Evolutionary conservation across 1,140 invertebrate species (phyloP).

Genomic region (Anadara kagoshimensis): DNA sequence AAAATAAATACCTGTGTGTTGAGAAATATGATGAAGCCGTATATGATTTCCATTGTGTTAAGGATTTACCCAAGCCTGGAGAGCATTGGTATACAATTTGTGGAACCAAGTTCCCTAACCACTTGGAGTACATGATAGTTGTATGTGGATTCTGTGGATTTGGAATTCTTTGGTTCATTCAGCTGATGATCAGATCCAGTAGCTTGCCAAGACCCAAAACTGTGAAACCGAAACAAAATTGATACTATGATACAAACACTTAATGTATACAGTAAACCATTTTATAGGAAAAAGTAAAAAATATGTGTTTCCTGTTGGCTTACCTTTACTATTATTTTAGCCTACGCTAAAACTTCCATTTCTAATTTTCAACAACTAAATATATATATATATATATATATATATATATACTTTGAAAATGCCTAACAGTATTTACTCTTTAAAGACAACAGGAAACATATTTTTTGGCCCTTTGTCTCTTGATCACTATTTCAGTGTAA

Average conservation of each 20-base stretch:
- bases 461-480: too few relatives aligned
- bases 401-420: too few relatives aligned
- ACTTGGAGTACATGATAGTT: slow-evolving; percentile 81
- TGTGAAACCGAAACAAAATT: slow-evolving; percentile 13
- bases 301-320: too few relatives aligned
- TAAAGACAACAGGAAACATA: too few relatives aligned
- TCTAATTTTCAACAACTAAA: too few relatives aligned
- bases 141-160: slow-evolving; percentile 76
- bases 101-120: slow-evolving; percentile 83
- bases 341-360: too few relatives aligned
- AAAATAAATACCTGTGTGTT: slow-evolving; percentile 83
- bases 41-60: slow-evolving; percentile 85
- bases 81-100: slow-evolving; percentile 86
- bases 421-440: too few relatives aligned
- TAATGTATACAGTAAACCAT: too few relatives aligned
- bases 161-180: slow-evolving; percentile 75
- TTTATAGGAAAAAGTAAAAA: too few relatives aligned
- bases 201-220: slow-evolving; percentile 33
- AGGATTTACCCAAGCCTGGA: slow-evolving; percentile 74
- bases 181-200: slow-evolving; percentile 45
- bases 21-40: slow-evolving; percentile 84
- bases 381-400: too few relatives aligned
- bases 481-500: too few relatives aligned
- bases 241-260: background rate
- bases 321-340: too few relatives aligned